A percentile compares a stretch with the other conserved stretches of the same genome.
phyloP scores from a whole-genome alignment of 1,140 invertebrate species.

The Trichogramma pretiosum region DNA sequence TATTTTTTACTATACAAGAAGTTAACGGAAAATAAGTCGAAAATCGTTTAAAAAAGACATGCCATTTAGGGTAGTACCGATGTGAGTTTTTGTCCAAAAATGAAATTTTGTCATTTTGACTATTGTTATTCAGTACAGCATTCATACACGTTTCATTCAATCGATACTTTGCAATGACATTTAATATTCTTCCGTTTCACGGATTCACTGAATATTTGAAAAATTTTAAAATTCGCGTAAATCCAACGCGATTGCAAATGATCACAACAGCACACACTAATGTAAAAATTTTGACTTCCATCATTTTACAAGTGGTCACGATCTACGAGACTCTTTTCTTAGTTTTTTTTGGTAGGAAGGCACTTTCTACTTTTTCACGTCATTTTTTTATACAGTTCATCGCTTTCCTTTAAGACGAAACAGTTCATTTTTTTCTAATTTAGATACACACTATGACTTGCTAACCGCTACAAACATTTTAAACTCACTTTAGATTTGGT shows the following conservation, averaged over 20 bases:
- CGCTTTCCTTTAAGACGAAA: constrained; percentile 7
- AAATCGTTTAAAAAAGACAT: constrained; percentile 30
- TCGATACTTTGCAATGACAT: constrained; percentile 22
- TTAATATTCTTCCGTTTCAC: constrained; percentile 4
- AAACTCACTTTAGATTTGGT: constrained; percentile 19
- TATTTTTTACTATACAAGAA: constrained; percentile 9
- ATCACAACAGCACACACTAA: constrained; percentile 25
- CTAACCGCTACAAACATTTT: no score
- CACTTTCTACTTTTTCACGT: constrained; percentile 47
- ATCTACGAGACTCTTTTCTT: constrained; percentile 45
- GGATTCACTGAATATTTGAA: no score
- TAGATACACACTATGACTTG: constrained; percentile 22
- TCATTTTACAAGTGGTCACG: constrained; percentile 46
- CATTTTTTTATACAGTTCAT: constrained; percentile 39
- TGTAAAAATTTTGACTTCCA: constrained; percentile 41
- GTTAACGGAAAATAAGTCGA: constrained; percentile 4
- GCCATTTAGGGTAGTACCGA: constrained; percentile 49
- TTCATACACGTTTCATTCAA: constrained; percentile 28
- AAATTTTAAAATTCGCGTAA: no score
- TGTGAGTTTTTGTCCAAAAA: constrained; percentile 44
- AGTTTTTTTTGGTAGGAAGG: constrained; percentile 44
- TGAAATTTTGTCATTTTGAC: constrained; percentile 38
- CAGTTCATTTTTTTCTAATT: constrained; percentile 22
- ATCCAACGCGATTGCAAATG: constrained; percentile 28
- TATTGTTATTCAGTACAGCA: constrained; percentile 23